These are phyloP conservation scores for Cassiopea andromeda DNA, from an alignment of 30 jellyfish, hydroid and myxozoan genomes.

Conservation along the genomic window DNA sequence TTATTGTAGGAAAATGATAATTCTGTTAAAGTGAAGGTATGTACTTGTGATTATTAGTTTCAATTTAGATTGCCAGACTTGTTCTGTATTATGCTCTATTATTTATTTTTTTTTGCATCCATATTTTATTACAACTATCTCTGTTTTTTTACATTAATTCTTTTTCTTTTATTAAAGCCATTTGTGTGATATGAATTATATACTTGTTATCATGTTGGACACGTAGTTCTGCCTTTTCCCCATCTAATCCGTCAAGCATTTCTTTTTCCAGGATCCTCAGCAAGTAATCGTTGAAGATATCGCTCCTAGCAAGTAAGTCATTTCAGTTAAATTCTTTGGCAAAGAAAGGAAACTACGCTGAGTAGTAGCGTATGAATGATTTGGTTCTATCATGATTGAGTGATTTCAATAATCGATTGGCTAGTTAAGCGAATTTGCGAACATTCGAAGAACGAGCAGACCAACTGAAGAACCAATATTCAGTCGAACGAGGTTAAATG, in stretches of 20 bases:
- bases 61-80: not conserved
- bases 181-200: too few species aligned
- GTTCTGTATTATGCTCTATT: not conserved
- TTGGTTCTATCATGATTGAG: too few species aligned
- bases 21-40: constrained; percentile 50
- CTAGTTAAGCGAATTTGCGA: too few species aligned
- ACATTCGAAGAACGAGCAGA: too few species aligned
- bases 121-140: not conserved
- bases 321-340: not conserved
- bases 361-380: not conserved
- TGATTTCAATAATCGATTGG: too few species aligned
- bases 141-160: not conserved
- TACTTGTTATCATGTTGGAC: too few species aligned
- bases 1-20: constrained; percentile 43
- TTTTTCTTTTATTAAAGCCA: too few species aligned
- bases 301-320: constrained; percentile 5
- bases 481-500: too few species aligned
- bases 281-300: constrained; percentile 26
- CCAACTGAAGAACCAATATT: too few species aligned
- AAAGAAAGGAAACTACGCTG: not conserved
- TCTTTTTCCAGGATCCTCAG: constrained; percentile 1
- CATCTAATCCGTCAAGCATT: too few species aligned
- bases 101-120: not conserved
- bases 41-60: not conserved
- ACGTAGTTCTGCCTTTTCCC: too few species aligned